Base-by-base conservation (phyloP, 2,797 vertebrate species). In the Pteronotus mesoamericanus region DNA sequence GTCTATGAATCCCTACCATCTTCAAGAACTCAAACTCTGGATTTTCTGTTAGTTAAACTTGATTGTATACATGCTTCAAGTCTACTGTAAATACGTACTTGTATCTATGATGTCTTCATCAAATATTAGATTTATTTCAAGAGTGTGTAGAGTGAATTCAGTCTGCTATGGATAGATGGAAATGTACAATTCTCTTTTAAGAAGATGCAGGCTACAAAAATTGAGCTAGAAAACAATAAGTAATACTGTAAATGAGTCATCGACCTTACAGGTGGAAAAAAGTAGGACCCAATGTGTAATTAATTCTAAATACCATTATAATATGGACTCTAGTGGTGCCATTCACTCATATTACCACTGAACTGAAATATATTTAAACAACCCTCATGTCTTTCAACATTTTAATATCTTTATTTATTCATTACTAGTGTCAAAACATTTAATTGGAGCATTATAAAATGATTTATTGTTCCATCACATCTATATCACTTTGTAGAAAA, bases 401-500 rank as follows among this genome's bases (percentile, higher is more conserved):
- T 66, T n/a, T 77, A 66, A 83, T 82, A 18, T 39, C 55, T 80
- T 93, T 68, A 92, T 93, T 78, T 94, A 94, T 80, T 83, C 34
- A 79, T 66, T 84, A 66, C 12, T 83, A 68, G 10, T 55, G 32
- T 22, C 77, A 92, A 79, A 69, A 74, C 22, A 83, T 55, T 95
- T 94, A 86, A 94, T 46, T 82, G 12, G 14, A 34, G 3, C 75
- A 89, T 51, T 94, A 71, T 80, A 68, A 94, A 80, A 37, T 21
- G 71, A 18, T 64, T 97, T 97, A 77, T 74, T 95, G 4, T 74
- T 97, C 88, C 34, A 92, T 83, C 90, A 79, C 6, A 95, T 96
- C 72, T 95, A 95, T 95, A 7, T 87, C 26, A 46, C 29, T 88
- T 82, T 88, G 51, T 80, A 94, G 93, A 97, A 55, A 96, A 57